Evolutionary conservation across 2,888 invertebrate genomes (phyloP), one percentile per base, ranked within the genome.

Genomic region (Anoncus sp.): DNA sequence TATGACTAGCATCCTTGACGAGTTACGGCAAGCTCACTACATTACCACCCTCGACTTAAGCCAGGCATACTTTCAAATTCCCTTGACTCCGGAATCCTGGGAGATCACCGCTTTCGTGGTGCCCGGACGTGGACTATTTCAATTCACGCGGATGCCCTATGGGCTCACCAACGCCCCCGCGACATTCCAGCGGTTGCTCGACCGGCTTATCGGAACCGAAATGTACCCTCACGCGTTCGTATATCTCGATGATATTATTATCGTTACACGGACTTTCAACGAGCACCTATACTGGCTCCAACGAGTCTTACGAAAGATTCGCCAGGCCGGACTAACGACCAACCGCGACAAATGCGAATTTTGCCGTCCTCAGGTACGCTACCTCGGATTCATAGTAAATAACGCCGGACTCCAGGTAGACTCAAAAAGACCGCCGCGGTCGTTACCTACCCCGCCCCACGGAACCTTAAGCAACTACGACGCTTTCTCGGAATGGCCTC

Each of bases 401-500:
- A 31, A 22, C 2, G 62, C 72, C 7, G 77, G 80, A 0, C 35
- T 80, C 10, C 31, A 43, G 12, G 57, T 69, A 0, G 77, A 82
- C 77, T 67, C 0, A 72, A 76, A 0, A 80, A 76, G 16, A 53
- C 49, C 1, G 45, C 51, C 2, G 45, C 80, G 5, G 53, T 82
- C 0, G 1, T 60, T 3, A 24, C 70, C 0, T 78, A 67, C 31
- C 81, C 79, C 0, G 47, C 31, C 2, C 79, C 79, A 2, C 7
- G 10, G 6, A 79, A 35, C 2, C 3, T 77, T 0, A 45, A 24
- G n/a, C 77, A 85, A 22, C 18, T 86, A 5, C 71, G 83, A 1
- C 47, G 81, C 7, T 88, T 87, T 49, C 22, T 88, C 0, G 86
- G 87, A 0, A 47, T 86, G 49, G 79, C 77, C 1, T 81, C 81